Base-by-base conservation (phyloP, 2,888 invertebrate genomes). In the Epinotia ramella region DNA sequence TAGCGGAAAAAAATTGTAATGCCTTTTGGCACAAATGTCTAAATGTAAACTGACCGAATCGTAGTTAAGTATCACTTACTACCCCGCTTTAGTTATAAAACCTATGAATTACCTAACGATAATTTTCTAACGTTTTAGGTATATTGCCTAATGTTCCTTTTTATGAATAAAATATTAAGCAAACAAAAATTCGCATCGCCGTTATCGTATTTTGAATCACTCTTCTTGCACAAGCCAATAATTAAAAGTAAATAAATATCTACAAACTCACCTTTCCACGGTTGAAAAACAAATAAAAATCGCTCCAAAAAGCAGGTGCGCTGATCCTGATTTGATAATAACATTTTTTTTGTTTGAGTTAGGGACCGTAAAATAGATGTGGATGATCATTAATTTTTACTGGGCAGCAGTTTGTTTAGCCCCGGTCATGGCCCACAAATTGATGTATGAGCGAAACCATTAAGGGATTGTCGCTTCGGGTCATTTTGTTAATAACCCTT, bases 281-380 rank as follows among this genome's bases (percentile, higher is more conserved):
- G 40, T 11, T 28, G 20, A 79, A 77, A 77, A 72, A 76, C 73
- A 72, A 77, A 78, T 40, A 76, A 66, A 3, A 73, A 78, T 67
- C 63, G 53, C 20, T 12, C 69, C 64, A 74, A 80, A 72, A 79
- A 78, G 89, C 93, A 92, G 92, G 90, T 93, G 92, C 83, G 82
- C 83, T 80, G 77, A 80, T 85, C 86, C 82, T 87, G 86, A 90
- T 90, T 90, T 88, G 87, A 89, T 91, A 90, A 89, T 88, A 89
- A 88, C 86, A 85, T 90, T 91, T 91, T 24, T 77, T 88, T 83
- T 79, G 84, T 70, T 74, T 71, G 71, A 78, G 78, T 83, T 84
- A 84, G 84, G 86, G 88, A 89, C 92, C 93, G 91, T 94, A 90
- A 91, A 93, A 94, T 92, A 90, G 90, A 91, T 87, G 86, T 86